Evolutionary conservation across 2,797 vertebrate species (phyloP).

Genomic region (Tapirus indicus): DNA sequence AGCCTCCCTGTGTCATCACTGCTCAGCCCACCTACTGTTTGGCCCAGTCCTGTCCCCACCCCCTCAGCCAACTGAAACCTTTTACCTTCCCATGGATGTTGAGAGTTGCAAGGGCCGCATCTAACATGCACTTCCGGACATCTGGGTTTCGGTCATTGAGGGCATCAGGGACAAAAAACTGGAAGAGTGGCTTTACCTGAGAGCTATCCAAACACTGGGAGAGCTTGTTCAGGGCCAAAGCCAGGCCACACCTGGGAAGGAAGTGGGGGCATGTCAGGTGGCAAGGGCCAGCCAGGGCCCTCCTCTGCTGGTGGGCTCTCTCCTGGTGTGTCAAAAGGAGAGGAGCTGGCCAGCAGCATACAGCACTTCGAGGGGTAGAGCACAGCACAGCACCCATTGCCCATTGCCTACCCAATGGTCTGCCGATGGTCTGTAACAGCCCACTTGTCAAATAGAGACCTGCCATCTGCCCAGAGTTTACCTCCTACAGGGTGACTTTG

Average conservation of each 20-base stretch:
- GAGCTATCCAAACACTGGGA: constrained; percentile 95
- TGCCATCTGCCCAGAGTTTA: not conserved
- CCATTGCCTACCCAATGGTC: not conserved
- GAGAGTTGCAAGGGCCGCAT: constrained; percentile 96
- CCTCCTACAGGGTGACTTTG: not conserved
- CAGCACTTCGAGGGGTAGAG: not conserved
- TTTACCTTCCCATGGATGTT: constrained; percentile 98
- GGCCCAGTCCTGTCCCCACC: not conserved
- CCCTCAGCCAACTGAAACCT: not conserved
- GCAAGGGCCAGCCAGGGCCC: not conserved
- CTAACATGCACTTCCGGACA: constrained; percentile 98
- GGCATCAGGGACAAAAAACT: constrained; percentile 98
- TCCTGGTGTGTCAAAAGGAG: fast-evolving
- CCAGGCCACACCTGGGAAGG: constrained; percentile 95
- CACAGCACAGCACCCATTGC: not conserved
- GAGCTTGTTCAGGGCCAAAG: constrained; percentile 96
- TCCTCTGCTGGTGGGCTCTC: not conserved
- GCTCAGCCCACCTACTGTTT: not conserved
- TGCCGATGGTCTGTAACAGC: not conserved
- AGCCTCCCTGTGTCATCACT: not conserved
- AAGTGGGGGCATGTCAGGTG: not conserved
- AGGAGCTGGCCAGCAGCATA: not conserved
- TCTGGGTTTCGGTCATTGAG: constrained; percentile 97
- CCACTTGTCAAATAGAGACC: not conserved
- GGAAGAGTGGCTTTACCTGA: constrained; percentile 98